phyloP scores from a whole-genome alignment of 2,797 vertebrate genomes.

The Pseudochirops cupreus region DNA sequence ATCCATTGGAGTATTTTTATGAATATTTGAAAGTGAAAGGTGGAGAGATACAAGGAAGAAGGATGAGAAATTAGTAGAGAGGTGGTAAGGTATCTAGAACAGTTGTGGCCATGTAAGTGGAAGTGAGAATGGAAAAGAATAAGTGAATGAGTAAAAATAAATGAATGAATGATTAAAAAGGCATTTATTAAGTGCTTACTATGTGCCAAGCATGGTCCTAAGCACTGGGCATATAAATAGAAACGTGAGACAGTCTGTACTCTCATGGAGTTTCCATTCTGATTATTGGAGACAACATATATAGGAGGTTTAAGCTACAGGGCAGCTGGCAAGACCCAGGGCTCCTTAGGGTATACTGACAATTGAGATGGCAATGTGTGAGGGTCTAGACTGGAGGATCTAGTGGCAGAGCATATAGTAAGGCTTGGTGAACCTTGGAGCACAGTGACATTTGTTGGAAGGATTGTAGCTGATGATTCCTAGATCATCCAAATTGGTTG shows the following conservation, averaged over 20 bases:
- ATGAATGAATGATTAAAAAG: not conserved
- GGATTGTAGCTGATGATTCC: not conserved
- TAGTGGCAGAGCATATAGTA: too few relatives aligned
- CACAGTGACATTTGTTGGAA: not conserved
- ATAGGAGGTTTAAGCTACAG: not conserved
- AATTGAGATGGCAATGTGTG: not conserved
- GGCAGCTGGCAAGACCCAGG: not conserved
- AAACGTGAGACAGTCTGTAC: not conserved
- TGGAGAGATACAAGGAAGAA: not conserved
- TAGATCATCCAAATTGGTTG: not conserved
- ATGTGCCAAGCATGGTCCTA: not conserved
- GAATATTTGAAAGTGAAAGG: not conserved
- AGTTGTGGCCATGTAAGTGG: not conserved
- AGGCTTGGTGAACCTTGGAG: too few relatives aligned
- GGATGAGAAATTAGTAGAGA: not conserved
- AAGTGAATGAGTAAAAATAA: not conserved
- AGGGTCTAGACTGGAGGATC: too few relatives aligned
- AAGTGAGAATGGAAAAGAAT: not conserved
- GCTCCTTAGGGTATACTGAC: not conserved
- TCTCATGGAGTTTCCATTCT: not conserved
- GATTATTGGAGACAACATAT: not conserved
- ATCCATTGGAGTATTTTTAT: not conserved
- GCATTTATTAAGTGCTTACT: not conserved
- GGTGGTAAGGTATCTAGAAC: not conserved
- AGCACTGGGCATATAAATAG: not conserved